Conservation (phyloP, 2,888 invertebrate genomes). For the Cephus runcator region DNA sequence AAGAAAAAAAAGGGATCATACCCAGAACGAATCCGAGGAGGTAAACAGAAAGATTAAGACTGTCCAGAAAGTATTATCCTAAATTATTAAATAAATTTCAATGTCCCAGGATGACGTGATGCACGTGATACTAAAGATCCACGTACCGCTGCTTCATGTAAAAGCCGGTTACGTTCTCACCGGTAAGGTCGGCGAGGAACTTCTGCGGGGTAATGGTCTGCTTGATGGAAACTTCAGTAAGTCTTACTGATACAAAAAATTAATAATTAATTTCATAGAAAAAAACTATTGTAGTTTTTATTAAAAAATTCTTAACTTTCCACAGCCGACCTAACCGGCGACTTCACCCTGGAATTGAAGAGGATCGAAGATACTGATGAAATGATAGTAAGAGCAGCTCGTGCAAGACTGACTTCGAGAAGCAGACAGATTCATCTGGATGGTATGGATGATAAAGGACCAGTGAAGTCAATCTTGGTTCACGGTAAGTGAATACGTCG, state of each 20-base stretch:
- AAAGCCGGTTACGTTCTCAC: constrained; percentile 53
- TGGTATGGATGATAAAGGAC: constrained; percentile 57
- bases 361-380: constrained; percentile 45
- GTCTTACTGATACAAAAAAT: constrained; percentile 15
- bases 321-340: constrained; percentile 53
- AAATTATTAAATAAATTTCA: not conserved
- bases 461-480: constrained; percentile 49
- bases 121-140: constrained; percentile 57
- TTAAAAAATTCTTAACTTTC: not conserved
- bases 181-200: constrained; percentile 56
- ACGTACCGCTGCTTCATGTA: constrained; percentile 50
- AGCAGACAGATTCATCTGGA: constrained; percentile 48
- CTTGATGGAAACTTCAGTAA: constrained; percentile 59
- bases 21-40: constrained; percentile 35
- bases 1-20: constrained; percentile 47
- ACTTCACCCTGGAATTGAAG: constrained; percentile 59
- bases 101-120: constrained; percentile 58
- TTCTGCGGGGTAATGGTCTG: constrained; percentile 53
- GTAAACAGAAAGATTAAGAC: not conserved
- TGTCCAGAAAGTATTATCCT: not conserved
- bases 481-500: constrained; percentile 44
- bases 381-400: constrained; percentile 56
- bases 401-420: constrained; percentile 51
- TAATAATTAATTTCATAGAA: not conserved
- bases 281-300: not conserved